phyloP scores from a whole-genome alignment of 2,888 invertebrate species.

The Crepidodera aurea region DNA sequence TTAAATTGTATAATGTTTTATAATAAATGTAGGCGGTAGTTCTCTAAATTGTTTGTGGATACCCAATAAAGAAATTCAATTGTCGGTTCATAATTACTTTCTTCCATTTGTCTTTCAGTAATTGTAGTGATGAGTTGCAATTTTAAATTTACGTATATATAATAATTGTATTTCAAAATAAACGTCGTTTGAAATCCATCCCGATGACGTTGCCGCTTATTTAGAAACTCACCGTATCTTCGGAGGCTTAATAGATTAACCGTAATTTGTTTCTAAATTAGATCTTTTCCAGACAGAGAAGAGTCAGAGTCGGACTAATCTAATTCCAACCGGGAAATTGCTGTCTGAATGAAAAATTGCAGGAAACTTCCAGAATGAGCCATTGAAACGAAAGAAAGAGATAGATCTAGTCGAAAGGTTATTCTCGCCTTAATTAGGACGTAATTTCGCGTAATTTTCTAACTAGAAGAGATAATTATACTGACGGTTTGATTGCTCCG shows the following conservation, averaged over 20 bases:
- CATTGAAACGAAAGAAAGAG: conserved; percentile 1
- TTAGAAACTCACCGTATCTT: not conserved
- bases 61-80: too few species aligned
- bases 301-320: conserved; percentile 19
- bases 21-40: too few species aligned
- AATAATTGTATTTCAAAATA: too few species aligned
- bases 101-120: too few species aligned
- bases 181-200: not conserved
- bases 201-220: not conserved
- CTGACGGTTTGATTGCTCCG: not conserved
- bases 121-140: too few species aligned
- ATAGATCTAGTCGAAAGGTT: not conserved
- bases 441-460: not conserved
- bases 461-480: not conserved
- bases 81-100: too few species aligned
- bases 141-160: too few species aligned
- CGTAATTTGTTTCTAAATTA: conserved; percentile 35
- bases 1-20: too few species aligned
- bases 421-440: not conserved
- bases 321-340: conserved; percentile 21
- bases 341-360: conserved; percentile 28
- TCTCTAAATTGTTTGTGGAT: too few species aligned
- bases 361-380: conserved; percentile 17
- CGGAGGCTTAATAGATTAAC: conserved; percentile 33
- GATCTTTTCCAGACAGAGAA: conserved; percentile 17